Percentiles rank a stretch among this genome's conserved stretches.
These are phyloP conservation scores for Zygaena filipendulae DNA, from an alignment of 2,888 invertebrate species.

Conservation along the genomic window DNA sequence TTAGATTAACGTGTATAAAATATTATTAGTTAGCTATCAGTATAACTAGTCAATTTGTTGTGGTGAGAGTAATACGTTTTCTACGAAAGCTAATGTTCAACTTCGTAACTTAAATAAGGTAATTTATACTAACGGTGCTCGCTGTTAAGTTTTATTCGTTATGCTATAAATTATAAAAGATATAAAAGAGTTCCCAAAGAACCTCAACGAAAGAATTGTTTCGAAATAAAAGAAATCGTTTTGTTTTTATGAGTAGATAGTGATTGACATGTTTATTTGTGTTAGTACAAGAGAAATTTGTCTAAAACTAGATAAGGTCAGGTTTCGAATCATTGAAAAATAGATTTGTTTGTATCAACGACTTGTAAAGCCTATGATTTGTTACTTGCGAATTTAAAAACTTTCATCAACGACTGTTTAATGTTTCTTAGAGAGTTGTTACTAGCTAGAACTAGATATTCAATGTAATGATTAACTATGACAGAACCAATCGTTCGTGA, in stretches of 20 bases:
- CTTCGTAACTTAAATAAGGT: constrained; percentile 43
- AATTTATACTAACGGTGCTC: constrained; percentile 58
- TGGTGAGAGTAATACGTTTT: constrained; percentile 60
- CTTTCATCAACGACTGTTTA: constrained; percentile 51
- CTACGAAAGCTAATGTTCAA: constrained; percentile 54
- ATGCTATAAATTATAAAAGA: constrained; percentile 30
- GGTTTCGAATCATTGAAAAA: constrained; percentile 55
- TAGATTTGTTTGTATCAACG: constrained; percentile 37
- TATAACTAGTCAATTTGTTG: constrained; percentile 66
- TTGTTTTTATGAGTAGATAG: constrained; percentile 27
- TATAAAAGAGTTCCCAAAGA: constrained; percentile 34
- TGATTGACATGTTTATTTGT: constrained; percentile 26
- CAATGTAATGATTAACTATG: constrained; percentile 35
- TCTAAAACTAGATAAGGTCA: too few relatives aligned
- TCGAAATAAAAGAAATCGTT: constrained; percentile 22
- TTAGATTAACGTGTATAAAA: constrained; percentile 37
- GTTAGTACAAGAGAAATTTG: too few relatives aligned
- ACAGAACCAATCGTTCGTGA: constrained; percentile 48
- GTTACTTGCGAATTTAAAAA: too few relatives aligned
- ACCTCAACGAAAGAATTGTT: constrained; percentile 41
- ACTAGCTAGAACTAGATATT: constrained; percentile 41
- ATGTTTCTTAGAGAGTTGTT: constrained; percentile 45
- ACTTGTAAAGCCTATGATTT: constrained; percentile 35
- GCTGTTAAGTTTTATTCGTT: constrained; percentile 51
- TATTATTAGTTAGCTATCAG: constrained; percentile 50